Evolutionary conservation across 2,797 vertebrate genomes (phyloP), one percentile per base, ranked within the genome.

Genomic region (Paedocypris micromegethes): DNA sequence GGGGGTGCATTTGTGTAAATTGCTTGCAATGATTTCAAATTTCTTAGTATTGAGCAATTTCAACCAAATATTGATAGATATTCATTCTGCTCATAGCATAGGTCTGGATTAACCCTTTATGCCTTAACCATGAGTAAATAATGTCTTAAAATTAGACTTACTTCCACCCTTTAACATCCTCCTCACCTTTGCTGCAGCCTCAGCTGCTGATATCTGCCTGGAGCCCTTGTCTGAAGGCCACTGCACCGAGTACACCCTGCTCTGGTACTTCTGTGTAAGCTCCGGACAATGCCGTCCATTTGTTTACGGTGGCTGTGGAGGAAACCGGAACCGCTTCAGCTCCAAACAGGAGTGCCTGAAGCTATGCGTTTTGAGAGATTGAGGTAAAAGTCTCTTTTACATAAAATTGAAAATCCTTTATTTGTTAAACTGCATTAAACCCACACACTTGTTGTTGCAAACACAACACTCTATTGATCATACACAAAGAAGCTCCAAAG

Each of bases 221-320:
- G 88, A 90, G 77, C 88, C 89, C 0, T 91, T 94, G 92, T 86
- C 88, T 0, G 94, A 96, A 72, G 94, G 94, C 2, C 74, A 79
- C 74, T 94, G 94, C 73, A 84, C 66, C 1, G 88, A 78, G 0
- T 94, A 91, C 4, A 40, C 72, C 1, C 84, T 95, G 74, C 86
- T 90, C 75, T 96, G 94, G 94, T 94, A 94, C 78, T 93, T 91
- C 80, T 92, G 93, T 8, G 2, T 2, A 0, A 70, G 41, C 55
- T 83, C 82, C 0, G 80, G 84, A 0, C 75, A 86, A 8, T 95
- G 94, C 81, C 77, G 92, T 44, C 93, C 93, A 0, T 96, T 96
- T 71, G 68, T 95, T 46, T 94, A 88, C 0, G 86, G 93, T 0
- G 94, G 94, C 48, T 96, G 94, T 39, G 90, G 58, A 0, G 94